Conservation (phyloP, 2,797 vertebrate species). For the Alca torda region DNA sequence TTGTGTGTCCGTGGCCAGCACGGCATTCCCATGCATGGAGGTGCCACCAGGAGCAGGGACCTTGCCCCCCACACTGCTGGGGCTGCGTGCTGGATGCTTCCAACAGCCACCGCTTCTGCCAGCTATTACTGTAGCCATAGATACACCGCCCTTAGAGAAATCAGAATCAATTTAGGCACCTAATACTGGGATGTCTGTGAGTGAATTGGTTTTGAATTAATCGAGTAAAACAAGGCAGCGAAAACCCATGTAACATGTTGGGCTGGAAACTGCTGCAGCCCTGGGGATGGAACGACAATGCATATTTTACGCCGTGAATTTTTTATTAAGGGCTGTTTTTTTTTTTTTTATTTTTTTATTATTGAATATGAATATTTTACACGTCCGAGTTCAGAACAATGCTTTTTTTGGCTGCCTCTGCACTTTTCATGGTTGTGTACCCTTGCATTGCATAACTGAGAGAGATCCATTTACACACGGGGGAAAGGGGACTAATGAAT, state of each 20-base stretch:
- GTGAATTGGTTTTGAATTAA: slow-evolving; percentile 57
- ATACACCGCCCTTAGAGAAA: neutral
- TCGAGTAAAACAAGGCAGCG: neutral
- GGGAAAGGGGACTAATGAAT: slow-evolving; percentile 68
- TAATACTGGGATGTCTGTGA: neutral
- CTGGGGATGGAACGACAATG: slow-evolving; percentile 28
- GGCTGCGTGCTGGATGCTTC: fast-evolving
- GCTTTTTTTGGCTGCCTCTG: slow-evolving; percentile 76
- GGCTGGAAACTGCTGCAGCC: slow-evolving; percentile 20
- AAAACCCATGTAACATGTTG: neutral
- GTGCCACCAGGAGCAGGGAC: neutral
- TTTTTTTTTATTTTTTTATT: slow-evolving; percentile 24
- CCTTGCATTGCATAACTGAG: slow-evolving; percentile 72
- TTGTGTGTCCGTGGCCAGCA: fast-evolving
- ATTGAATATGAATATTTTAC: slow-evolving; percentile 70
- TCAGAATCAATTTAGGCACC: slow-evolving; percentile 16
- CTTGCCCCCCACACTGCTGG: fast-evolving
- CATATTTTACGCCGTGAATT: slow-evolving; percentile 31
- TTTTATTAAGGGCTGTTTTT: slow-evolving; percentile 43
- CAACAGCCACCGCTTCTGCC: neutral
- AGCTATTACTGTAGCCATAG: neutral
- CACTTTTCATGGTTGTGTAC: slow-evolving; percentile 65
- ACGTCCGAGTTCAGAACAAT: slow-evolving; percentile 57
- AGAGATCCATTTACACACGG: slow-evolving; percentile 74
- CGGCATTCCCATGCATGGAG: fast-evolving